phyloP scores from a whole-genome alignment of 2,113 vertebrate species.

The Ammodytes marinus region DNA sequence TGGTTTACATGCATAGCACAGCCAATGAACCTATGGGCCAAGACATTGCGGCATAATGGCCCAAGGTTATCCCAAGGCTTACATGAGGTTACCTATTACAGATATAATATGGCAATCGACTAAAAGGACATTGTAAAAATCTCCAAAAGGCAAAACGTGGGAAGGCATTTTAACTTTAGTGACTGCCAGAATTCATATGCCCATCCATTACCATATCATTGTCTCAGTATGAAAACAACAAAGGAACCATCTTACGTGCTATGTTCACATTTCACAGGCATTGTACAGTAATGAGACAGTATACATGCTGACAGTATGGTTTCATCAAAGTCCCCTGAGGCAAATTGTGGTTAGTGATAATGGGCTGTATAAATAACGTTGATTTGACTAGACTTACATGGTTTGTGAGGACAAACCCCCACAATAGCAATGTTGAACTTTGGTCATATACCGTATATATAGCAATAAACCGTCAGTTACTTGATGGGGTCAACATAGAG shows the following conservation, averaged over 20 bases:
- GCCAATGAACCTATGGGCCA: neutral
- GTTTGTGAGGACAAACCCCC: neutral
- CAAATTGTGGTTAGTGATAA: too few relatives aligned
- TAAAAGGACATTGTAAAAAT: neutral
- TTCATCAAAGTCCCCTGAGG: neutral
- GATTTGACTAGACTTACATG: too few relatives aligned
- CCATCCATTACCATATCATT: neutral
- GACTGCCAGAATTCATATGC: neutral
- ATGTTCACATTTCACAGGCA: neutral
- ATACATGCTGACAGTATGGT: neutral
- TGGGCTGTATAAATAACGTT: too few relatives aligned
- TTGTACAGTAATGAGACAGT: neutral
- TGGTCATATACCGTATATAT: neutral
- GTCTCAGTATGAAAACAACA: conserved; percentile 3
- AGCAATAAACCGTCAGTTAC: neutral
- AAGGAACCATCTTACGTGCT: neutral
- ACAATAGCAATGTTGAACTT: neutral
- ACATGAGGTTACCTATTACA: conserved; percentile 30
- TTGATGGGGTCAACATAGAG: conserved; percentile 9
- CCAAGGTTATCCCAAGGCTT: neutral
- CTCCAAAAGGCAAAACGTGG: neutral
- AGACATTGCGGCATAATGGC: neutral
- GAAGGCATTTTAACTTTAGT: neutral
- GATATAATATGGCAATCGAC: neutral
- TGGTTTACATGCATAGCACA: conserved; percentile 34